Percentiles rank a stretch among this genome's conserved stretches.
phyloP scores from a whole-genome alignment of 1,140 invertebrate genomes.

The Neomicropteryx cornuta region DNA sequence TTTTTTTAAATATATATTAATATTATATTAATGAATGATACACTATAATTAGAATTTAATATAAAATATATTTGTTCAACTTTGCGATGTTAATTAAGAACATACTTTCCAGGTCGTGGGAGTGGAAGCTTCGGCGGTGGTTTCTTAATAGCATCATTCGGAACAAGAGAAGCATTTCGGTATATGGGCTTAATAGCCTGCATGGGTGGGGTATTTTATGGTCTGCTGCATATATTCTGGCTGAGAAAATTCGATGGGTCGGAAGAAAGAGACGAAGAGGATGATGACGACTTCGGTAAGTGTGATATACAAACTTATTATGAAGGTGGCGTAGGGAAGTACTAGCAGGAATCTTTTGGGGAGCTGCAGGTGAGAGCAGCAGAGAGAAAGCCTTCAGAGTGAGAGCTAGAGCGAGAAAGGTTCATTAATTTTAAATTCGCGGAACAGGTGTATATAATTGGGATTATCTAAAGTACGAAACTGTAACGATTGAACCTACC shows the following conservation, averaged over 20 bases:
- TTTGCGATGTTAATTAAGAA: not conserved
- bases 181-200: conserved; percentile 63
- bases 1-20: no score
- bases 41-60: no score
- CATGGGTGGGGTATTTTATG: conserved; percentile 55
- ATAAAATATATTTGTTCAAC: conserved; percentile 2
- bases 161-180: conserved; percentile 60
- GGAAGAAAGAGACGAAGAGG: conserved; percentile 22
- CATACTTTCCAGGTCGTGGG: conserved; percentile 46
- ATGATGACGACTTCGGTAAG: conserved; percentile 28
- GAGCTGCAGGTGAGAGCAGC: no score
- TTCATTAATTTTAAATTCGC: no score
- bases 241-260: conserved; percentile 51
- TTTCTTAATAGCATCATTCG: conserved; percentile 57
- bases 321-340: conserved; percentile 1
- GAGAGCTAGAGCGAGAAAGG: no score
- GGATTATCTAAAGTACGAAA: no score
- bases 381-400: no score
- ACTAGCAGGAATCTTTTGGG: no score
- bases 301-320: conserved; percentile 9
- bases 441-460: no score
- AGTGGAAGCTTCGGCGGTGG: conserved; percentile 74
- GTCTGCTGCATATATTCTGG: conserved; percentile 59
- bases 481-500: no score
- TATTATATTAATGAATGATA: no score